Evolutionary conservation across 2,888 invertebrate species (phyloP).

Genomic region (Exephanes ischioxanthus): DNA sequence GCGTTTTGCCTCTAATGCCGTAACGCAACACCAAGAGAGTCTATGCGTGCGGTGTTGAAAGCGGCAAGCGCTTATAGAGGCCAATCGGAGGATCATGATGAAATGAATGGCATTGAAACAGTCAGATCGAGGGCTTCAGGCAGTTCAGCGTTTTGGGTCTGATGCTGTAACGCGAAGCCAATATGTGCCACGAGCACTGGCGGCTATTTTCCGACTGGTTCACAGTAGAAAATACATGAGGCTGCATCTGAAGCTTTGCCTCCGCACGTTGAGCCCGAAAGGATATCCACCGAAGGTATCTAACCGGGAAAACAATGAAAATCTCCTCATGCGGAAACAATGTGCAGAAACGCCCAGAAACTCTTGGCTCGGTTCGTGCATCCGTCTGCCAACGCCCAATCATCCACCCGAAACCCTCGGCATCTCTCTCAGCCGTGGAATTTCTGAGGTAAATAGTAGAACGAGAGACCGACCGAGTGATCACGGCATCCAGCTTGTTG

Average conservation of each 20-base stretch:
- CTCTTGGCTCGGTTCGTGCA: conserved; percentile 38
- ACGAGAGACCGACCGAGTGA: conserved; percentile 17
- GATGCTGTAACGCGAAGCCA: conserved; percentile 10
- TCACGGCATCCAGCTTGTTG: conserved; percentile 52
- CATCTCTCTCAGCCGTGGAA: conserved; percentile 11
- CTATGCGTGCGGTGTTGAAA: too few species aligned
- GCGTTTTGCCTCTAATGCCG: too few species aligned
- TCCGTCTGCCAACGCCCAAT: conserved; percentile 55
- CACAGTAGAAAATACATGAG: conserved; percentile 12
- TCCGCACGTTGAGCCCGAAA: conserved; percentile 54
- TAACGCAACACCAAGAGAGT: too few species aligned
- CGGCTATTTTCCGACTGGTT: conserved; percentile 31
- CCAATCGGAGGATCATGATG: background rate
- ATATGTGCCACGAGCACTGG: background rate
- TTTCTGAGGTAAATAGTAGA: conserved; percentile 20
- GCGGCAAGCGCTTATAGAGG: too few species aligned
- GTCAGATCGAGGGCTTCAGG: background rate
- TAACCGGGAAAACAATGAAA: conserved; percentile 72
- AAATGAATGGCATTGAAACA: background rate
- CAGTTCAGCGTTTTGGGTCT: background rate
- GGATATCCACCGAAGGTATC: conserved; percentile 63
- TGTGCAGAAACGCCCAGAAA: conserved; percentile 69
- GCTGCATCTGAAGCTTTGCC: background rate
- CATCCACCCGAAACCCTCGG: conserved; percentile 25
- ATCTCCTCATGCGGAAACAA: conserved; percentile 70